These are phyloP conservation scores for Choreutis nemorana DNA, from an alignment of 2,888 invertebrate genomes.

Conservation along the genomic window DNA sequence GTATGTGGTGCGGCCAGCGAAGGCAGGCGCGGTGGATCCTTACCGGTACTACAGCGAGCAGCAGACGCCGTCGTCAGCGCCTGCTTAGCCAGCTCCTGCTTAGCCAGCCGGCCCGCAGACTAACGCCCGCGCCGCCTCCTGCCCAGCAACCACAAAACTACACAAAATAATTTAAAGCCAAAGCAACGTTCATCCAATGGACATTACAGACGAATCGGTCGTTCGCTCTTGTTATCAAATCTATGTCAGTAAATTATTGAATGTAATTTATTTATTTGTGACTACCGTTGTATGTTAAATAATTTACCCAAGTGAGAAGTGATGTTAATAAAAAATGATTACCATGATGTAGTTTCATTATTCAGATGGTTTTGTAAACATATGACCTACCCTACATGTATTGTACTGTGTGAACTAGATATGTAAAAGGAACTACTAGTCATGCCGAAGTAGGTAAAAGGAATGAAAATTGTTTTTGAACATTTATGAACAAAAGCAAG, in stretches of 20 bases:
- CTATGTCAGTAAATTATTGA: conserved; percentile 63
- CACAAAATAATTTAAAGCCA: conserved; percentile 58
- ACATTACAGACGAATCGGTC: conserved; percentile 35
- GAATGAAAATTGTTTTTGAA: too few species aligned
- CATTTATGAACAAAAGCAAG: too few species aligned
- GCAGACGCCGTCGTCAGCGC: conserved; percentile 21
- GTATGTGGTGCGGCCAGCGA: conserved; percentile 69
- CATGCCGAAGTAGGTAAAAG: too few species aligned
- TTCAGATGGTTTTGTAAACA: conserved; percentile 2
- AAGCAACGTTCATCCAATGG: conserved; percentile 45
- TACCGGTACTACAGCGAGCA: conserved; percentile 67
- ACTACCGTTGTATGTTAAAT: conserved; percentile 50
- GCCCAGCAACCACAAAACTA: conserved; percentile 33
- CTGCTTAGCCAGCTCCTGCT: conserved; percentile 19
- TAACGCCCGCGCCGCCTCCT: conserved; percentile 15
- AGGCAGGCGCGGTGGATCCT: conserved; percentile 62
- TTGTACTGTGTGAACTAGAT: not conserved
- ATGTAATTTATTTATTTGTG: conserved; percentile 63
- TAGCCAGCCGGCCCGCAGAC: conserved; percentile 18
- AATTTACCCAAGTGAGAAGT: conserved; percentile 52
- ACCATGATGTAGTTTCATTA: conserved; percentile 43
- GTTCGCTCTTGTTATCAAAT: conserved; percentile 43
- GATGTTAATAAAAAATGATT: conserved; percentile 34
- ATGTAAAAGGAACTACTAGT: too few species aligned
- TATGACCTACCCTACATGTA: not conserved